These are phyloP conservation scores for Ophioninae sp. DNA, from an alignment of 2,888 invertebrate species.

Conservation along the genomic window DNA sequence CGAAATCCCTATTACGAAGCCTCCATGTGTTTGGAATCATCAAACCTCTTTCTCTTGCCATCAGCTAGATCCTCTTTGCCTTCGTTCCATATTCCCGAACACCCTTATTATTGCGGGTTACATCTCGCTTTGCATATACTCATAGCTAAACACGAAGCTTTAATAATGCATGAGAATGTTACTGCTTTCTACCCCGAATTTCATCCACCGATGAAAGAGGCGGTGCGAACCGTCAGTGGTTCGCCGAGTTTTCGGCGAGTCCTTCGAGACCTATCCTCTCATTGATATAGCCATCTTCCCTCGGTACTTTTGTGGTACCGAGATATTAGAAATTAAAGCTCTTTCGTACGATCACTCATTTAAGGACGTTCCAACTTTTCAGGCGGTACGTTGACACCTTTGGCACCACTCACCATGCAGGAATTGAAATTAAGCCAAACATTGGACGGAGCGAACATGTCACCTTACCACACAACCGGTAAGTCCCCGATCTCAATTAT, in stretches of 20 bases:
- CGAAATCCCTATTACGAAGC: not conserved
- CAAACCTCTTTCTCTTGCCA: not conserved
- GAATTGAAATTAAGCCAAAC: conserved; percentile 88
- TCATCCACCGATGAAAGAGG: conserved; percentile 81
- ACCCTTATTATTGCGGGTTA: conserved; percentile 77
- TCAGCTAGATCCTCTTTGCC: too few relatives aligned
- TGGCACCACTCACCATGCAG: conserved; percentile 89
- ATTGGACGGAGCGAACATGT: conserved; percentile 85
- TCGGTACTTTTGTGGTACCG: conserved; percentile 12
- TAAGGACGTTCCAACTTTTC: conserved; percentile 65
- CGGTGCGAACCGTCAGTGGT: conserved; percentile 76
- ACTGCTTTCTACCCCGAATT: conserved; percentile 76
- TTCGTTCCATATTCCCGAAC: too few relatives aligned
- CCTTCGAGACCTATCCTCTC: conserved; percentile 52
- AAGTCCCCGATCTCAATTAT: conserved; percentile 76
- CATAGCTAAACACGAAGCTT: conserved; percentile 77
- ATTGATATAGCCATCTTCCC: conserved; percentile 30
- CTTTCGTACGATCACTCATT: conserved; percentile 1
- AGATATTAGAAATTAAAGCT: not conserved
- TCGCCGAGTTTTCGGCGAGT: conserved; percentile 70
- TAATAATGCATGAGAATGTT: conserved; percentile 77
- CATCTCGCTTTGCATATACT: conserved; percentile 78
- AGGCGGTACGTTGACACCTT: conserved; percentile 86
- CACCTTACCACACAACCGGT: conserved; percentile 87
- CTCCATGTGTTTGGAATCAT: not conserved